These are phyloP conservation scores for Hydrocynus forskahlii DNA, from an alignment of 2,797 vertebrate genomes.

Conservation along the genomic window DNA sequence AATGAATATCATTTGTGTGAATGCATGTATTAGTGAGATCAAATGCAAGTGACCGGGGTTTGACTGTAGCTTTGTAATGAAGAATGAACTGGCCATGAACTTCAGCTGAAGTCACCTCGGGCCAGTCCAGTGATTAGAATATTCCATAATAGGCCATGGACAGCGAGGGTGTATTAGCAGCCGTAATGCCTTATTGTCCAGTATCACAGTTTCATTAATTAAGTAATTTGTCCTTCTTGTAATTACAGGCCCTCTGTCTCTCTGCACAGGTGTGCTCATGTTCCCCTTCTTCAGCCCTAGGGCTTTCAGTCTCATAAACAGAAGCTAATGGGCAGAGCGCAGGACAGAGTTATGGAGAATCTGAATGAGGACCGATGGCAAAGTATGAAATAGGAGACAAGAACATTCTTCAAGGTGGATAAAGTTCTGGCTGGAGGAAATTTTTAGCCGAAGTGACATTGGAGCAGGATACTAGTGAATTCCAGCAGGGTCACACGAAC, in stretches of 20 bases:
- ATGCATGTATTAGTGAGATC: background rate
- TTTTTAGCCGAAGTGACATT: constrained; percentile 67
- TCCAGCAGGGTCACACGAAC: background rate
- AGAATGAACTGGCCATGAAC: background rate
- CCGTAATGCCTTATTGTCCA: constrained; percentile 7
- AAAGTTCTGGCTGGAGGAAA: constrained; percentile 71
- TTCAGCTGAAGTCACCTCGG: background rate
- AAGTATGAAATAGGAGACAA: constrained; percentile 72
- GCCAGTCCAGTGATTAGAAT: constrained; percentile 10
- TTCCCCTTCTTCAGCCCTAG: constrained; percentile 58
- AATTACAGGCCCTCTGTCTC: constrained; percentile 64
- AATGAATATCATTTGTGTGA: background rate
- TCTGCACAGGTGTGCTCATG: constrained; percentile 38
- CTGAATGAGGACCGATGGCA: constrained; percentile 74
- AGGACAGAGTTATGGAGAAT: constrained; percentile 67
- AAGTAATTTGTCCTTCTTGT: constrained; percentile 72
- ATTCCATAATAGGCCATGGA: constrained; percentile 9
- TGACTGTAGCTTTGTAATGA: background rate
- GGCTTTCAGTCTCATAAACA: constrained; percentile 64
- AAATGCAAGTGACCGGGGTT: background rate
- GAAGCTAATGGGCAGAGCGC: constrained; percentile 63
- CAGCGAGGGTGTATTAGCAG: background rate
- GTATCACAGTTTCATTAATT: constrained; percentile 50
- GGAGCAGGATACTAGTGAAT: constrained; percentile 21
- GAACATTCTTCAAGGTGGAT: constrained; percentile 72